phyloP scores from a whole-genome alignment of 2,113 vertebrate genomes.

The Lontra canadensis region DNA sequence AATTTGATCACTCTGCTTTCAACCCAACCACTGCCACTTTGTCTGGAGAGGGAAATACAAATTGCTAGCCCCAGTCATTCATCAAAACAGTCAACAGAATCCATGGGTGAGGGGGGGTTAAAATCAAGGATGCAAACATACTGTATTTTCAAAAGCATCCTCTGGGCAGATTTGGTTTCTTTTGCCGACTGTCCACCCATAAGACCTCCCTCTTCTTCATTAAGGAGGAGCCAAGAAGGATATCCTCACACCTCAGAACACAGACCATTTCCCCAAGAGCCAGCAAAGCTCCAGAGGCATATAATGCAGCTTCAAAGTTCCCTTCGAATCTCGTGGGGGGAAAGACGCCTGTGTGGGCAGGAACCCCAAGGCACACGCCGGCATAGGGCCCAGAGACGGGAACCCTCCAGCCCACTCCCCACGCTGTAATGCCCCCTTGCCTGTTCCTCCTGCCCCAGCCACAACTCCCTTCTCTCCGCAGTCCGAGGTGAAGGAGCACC shows the following conservation, averaged over 20 bases:
- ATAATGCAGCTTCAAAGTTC: slow-evolving; percentile 67
- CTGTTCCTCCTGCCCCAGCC: slow-evolving; percentile 23
- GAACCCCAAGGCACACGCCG: neutral
- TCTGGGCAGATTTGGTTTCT: slow-evolving; percentile 4
- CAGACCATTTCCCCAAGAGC: slow-evolving; percentile 51
- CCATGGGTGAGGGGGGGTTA: neutral
- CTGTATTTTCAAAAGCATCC: slow-evolving; percentile 49
- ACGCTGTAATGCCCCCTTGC: neutral
- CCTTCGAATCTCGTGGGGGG: neutral
- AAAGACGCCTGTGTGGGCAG: slow-evolving; percentile 21
- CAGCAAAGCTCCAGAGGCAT: slow-evolving; percentile 30
- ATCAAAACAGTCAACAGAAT: slow-evolving; percentile 69
- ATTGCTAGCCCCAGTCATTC: slow-evolving; percentile 70
- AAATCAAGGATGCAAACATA: slow-evolving; percentile 3
- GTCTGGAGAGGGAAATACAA: slow-evolving; percentile 76
- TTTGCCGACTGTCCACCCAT: neutral
- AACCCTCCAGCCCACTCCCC: slow-evolving; percentile 19
- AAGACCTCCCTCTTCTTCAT: slow-evolving; percentile 61
- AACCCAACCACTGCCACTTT: slow-evolving; percentile 46
- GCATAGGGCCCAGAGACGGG: neutral
- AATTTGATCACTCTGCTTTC: slow-evolving; percentile 14
- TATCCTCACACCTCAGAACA: slow-evolving; percentile 45
- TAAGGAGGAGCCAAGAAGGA: slow-evolving; percentile 62
- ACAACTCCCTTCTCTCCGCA: slow-evolving; percentile 74
- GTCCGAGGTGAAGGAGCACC: neutral